phyloP scores from a whole-genome alignment of 2,797 vertebrate species.

The Tauraco hartlaubi region DNA sequence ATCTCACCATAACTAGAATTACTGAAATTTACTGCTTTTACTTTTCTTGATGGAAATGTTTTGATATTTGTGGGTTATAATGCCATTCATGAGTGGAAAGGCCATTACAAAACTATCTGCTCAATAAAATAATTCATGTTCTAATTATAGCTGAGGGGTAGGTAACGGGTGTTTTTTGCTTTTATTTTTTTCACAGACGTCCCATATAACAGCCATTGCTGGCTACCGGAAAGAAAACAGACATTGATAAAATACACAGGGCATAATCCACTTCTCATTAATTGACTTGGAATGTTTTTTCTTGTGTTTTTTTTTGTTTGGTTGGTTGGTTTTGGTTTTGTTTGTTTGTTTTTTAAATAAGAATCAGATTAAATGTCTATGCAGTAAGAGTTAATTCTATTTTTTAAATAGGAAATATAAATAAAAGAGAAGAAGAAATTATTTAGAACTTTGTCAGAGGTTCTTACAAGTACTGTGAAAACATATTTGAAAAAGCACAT shows the following conservation, averaged over 20 bases:
- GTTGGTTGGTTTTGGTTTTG: too few relatives aligned
- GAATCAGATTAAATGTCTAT: not conserved
- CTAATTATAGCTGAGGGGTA: not conserved
- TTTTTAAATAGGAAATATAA: not conserved
- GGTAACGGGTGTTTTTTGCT: fast-evolving
- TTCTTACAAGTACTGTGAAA: not conserved
- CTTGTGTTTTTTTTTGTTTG: not conserved
- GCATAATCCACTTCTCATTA: not conserved
- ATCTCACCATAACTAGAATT: not conserved
- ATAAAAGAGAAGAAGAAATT: not conserved
- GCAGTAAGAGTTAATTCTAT: not conserved
- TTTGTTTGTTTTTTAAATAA: too few relatives aligned
- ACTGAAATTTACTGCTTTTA: not conserved
- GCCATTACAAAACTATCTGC: not conserved
- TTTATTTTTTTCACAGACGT: not conserved
- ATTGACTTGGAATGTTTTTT: not conserved
- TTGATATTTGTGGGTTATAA: not conserved
- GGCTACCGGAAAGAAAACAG: not conserved
- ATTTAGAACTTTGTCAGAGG: not conserved
- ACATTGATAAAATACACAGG: not conserved
- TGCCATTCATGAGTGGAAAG: not conserved
- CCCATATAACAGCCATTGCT: not conserved
- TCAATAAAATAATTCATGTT: not conserved
- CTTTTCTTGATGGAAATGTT: not conserved
- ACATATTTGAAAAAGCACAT: not conserved